These are phyloP conservation scores for Anarrhichthys ocellatus DNA, from an alignment of 2,113 vertebrate genomes.

Conservation along the genomic window DNA sequence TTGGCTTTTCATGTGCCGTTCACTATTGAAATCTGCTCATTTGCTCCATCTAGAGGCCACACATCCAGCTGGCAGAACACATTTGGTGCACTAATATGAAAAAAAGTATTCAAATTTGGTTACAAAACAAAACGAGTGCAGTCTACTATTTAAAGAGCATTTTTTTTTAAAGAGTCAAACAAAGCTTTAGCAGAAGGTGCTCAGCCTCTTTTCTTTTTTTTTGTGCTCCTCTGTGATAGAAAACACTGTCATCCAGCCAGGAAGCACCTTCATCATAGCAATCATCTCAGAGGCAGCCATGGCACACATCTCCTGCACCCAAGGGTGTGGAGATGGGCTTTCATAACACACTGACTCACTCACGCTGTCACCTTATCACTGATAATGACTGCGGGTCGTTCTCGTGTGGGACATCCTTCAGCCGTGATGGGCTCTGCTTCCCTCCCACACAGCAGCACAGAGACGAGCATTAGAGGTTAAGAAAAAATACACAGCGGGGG, in stretches of 20 bases:
- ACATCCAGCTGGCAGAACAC: not conserved
- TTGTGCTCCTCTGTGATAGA: conserved; percentile 27
- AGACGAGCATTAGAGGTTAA: conserved; percentile 46
- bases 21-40: not conserved
- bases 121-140: not conserved
- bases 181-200: not conserved
- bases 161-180: not conserved
- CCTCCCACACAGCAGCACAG: conserved; percentile 58
- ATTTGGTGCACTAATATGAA: conserved; percentile 9
- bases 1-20: too few relatives aligned
- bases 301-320: conserved; percentile 60
- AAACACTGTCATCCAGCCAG: conserved; percentile 37
- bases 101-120: not conserved
- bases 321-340: conserved; percentile 53
- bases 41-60: conserved; percentile 47
- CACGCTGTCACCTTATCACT: conserved; percentile 60
- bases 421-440: conserved; percentile 48
- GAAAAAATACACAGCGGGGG: conserved; percentile 40
- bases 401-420: conserved; percentile 64
- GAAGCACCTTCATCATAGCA: conserved; percentile 51
- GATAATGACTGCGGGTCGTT: conserved; percentile 61
- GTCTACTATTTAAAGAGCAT: not conserved
- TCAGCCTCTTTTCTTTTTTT: not conserved
- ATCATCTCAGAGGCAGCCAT: conserved; percentile 51
- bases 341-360: conserved; percentile 62